phyloP scores from a whole-genome alignment of 2,113 vertebrate genomes.

The Entelurus aequoreus region DNA sequence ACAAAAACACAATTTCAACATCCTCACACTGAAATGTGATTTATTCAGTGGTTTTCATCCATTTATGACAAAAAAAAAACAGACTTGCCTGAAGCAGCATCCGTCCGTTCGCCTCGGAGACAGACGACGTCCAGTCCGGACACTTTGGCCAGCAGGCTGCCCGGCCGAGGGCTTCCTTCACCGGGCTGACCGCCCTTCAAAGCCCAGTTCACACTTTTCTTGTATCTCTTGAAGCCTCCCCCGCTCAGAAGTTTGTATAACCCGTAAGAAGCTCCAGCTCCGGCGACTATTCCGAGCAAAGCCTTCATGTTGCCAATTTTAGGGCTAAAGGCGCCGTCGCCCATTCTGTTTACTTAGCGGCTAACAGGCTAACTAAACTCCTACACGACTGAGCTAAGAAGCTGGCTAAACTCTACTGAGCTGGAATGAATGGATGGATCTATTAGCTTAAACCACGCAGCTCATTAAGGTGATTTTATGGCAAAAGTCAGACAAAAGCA shows the following conservation, averaged over 20 bases:
- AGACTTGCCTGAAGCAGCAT: conserved; percentile 48
- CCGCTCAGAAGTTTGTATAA: conserved; percentile 72
- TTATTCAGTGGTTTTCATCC: background rate
- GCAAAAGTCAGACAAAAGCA: background rate
- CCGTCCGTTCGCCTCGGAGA: conserved; percentile 29
- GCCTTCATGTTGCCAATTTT: conserved; percentile 67
- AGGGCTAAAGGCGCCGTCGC: conserved; percentile 56
- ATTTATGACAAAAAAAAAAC: background rate
- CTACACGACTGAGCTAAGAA: conserved; percentile 9
- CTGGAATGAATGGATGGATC: background rate
- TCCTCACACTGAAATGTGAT: too few relatives aligned
- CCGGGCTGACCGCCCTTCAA: conserved; percentile 15
- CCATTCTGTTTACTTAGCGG: conserved; percentile 60
- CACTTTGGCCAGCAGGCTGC: conserved; percentile 60
- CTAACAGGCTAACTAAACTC: conserved; percentile 8
- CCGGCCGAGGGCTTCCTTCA: conserved; percentile 38
- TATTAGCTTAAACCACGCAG: conserved; percentile 3
- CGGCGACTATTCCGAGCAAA: conserved; percentile 73
- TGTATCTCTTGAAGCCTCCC: conserved; percentile 47
- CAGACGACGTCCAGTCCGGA: conserved; percentile 64
- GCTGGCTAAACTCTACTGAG: too few relatives aligned
- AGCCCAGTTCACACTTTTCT: conserved; percentile 34
- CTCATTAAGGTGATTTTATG: background rate
- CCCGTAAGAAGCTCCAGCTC: conserved; percentile 78
- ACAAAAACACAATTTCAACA: too few relatives aligned